A percentile compares a stretch with the other conserved stretches of the same genome.
phyloP scores from a whole-genome alignment of 2,888 invertebrate genomes.

The Monopis laevigella region DNA sequence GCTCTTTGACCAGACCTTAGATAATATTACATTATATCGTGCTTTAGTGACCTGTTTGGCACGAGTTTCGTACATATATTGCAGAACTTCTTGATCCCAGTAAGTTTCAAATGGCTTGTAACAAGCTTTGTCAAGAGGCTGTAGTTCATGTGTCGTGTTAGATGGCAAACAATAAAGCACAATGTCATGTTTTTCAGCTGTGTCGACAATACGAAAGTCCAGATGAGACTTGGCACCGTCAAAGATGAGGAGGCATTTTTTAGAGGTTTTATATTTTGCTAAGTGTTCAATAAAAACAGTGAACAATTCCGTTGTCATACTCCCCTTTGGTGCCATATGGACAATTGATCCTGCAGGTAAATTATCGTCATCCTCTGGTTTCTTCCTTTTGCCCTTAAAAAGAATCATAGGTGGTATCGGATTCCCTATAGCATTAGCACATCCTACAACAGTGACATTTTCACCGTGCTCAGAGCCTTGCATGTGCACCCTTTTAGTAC shows the following conservation, averaged over 20 bases:
- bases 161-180: constrained; percentile 15
- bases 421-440: constrained; percentile 18
- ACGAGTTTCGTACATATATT: constrained; percentile 8
- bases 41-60: too few relatives aligned
- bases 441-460: constrained; percentile 21
- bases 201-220: constrained; percentile 1
- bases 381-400: constrained; percentile 18
- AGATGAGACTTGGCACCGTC: constrained; percentile 17
- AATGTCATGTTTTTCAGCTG: constrained; percentile 8
- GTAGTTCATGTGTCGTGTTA: constrained; percentile 17
- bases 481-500: constrained; percentile 20
- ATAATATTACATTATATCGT: too few relatives aligned
- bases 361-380: constrained; percentile 17
- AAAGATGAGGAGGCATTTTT: constrained; percentile 21
- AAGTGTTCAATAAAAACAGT: constrained; percentile 19
- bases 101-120: constrained; percentile 18
- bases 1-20: too few relatives aligned
- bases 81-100: constrained; percentile 19
- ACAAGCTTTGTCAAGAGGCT: constrained; percentile 18
- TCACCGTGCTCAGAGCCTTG: constrained; percentile 21
- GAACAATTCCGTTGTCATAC: constrained; percentile 19
- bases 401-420: constrained; percentile 21
- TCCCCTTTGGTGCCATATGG: constrained; percentile 22
- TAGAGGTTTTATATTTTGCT: constrained; percentile 17
- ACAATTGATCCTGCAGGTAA: constrained; percentile 20